Evolutionary conservation across 2,113 vertebrate species (phyloP).

Genomic region (Tyrannus savana): DNA sequence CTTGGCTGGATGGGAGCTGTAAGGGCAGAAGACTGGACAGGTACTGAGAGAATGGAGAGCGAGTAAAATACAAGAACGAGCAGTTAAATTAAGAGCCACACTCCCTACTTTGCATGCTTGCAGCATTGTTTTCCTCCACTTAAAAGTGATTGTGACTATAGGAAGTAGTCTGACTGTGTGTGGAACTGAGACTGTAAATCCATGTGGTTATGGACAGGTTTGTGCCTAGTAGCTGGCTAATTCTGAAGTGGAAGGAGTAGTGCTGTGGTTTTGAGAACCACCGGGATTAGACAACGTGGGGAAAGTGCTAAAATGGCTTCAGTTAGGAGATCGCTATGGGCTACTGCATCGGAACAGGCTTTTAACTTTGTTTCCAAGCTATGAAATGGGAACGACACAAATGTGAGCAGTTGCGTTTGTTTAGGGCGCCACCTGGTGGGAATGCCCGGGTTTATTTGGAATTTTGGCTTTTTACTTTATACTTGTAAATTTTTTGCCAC

Average conservation of each 20-base stretch:
- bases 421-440: not conserved
- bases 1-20: not conserved
- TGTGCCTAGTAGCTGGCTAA: not conserved
- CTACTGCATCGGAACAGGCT: not conserved
- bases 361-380: not conserved
- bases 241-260: not conserved
- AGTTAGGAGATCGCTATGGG: not conserved
- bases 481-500: not conserved
- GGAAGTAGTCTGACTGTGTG: not conserved
- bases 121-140: not conserved
- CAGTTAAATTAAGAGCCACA: not conserved
- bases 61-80: not conserved
- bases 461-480: not conserved
- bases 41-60: not conserved
- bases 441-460: not conserved
- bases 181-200: not conserved
- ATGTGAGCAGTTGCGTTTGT: rapidly evolving
- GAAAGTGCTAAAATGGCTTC: not conserved
- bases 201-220: not conserved
- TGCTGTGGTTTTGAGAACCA: not conserved
- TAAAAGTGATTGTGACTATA: not conserved
- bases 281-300: not conserved
- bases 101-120: not conserved
- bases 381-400: not conserved
- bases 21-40: not conserved